A percentile compares a stretch with the other conserved stretches of the same genome.
phyloP scores from a whole-genome alignment of 2,888 invertebrate genomes.

The Rosalia funebris region DNA sequence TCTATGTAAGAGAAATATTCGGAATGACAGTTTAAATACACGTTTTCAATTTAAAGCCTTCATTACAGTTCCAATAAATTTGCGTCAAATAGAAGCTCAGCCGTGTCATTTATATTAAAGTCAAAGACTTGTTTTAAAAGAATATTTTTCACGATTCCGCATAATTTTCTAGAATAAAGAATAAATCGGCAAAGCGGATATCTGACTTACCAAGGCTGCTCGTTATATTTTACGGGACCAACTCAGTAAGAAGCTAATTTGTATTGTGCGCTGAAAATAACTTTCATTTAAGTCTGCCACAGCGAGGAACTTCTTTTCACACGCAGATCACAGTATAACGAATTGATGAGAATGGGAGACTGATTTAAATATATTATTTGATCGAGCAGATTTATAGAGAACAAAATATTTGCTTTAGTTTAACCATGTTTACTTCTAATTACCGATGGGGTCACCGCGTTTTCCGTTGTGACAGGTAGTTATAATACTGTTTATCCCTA shows the following conservation, averaged over 20 bases:
- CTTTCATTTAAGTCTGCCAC: too few species aligned
- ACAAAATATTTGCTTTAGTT: too few species aligned
- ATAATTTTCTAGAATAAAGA: slow-evolving; percentile 25
- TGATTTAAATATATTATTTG: too few species aligned
- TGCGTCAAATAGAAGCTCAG: slow-evolving; percentile 25
- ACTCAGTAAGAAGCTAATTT: slow-evolving; percentile 4
- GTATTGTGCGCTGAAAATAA: too few species aligned
- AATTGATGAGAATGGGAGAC: too few species aligned
- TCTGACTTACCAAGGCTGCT: slow-evolving; percentile 1
- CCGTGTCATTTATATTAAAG: slow-evolving; percentile 27
- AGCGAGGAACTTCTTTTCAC: too few species aligned
- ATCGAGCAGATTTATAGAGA: too few species aligned
- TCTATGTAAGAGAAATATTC: slow-evolving; percentile 9
- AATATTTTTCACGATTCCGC: slow-evolving; percentile 26
- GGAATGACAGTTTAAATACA: slow-evolving; percentile 24
- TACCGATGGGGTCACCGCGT: too few species aligned
- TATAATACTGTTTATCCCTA: too few species aligned
- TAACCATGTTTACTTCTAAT: too few species aligned
- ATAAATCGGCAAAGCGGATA: slow-evolving; percentile 22
- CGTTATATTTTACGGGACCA: not conserved
- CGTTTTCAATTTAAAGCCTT: slow-evolving; percentile 21
- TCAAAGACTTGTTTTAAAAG: slow-evolving; percentile 12
- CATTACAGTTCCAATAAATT: slow-evolving; percentile 26
- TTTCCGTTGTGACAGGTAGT: too few species aligned
- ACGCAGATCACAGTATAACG: too few species aligned